Percentiles rank a stretch among this genome's conserved stretches.
Conservation (phyloP, 2,888 invertebrate species). For the Tinea semifulvella region DNA sequence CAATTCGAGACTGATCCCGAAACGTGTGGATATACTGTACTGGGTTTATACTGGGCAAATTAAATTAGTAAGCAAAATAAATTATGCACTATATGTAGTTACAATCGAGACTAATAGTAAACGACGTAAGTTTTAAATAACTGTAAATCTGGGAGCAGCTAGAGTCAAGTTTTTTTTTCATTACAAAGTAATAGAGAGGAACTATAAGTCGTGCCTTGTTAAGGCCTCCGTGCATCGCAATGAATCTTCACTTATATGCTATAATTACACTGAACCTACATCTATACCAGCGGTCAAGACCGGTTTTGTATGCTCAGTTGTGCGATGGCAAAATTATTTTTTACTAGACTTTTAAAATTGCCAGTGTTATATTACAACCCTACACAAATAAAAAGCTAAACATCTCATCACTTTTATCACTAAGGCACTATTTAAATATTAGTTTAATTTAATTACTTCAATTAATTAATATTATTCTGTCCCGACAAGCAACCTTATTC, state of each 20-base stretch:
- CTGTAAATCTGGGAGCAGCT: background rate
- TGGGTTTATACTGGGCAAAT: no score
- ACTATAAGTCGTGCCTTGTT: slow-evolving; percentile 9
- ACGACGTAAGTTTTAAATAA: background rate
- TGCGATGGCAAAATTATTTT: slow-evolving; percentile 4
- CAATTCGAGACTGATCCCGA: no score
- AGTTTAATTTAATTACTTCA: no score
- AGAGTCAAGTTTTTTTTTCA: background rate
- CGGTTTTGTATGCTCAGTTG: background rate
- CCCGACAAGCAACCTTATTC: no score
- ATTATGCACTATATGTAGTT: slow-evolving; percentile 2
- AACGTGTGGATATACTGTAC: no score
- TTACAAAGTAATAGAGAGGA: background rate
- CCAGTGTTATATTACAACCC: no score
- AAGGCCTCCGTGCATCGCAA: slow-evolving; percentile 12
- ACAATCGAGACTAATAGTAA: background rate
- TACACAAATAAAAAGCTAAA: no score
- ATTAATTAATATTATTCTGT: no score
- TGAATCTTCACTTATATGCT: slow-evolving; percentile 13
- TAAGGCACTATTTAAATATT: no score
- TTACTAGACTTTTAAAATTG: no score
- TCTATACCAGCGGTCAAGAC: slow-evolving; percentile 14
- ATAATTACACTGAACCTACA: slow-evolving; percentile 14
- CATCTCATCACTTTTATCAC: no score
- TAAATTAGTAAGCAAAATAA: no score